Evolutionary conservation across 2,888 invertebrate species (phyloP).

Genomic region (Microplitis deprimator): DNA sequence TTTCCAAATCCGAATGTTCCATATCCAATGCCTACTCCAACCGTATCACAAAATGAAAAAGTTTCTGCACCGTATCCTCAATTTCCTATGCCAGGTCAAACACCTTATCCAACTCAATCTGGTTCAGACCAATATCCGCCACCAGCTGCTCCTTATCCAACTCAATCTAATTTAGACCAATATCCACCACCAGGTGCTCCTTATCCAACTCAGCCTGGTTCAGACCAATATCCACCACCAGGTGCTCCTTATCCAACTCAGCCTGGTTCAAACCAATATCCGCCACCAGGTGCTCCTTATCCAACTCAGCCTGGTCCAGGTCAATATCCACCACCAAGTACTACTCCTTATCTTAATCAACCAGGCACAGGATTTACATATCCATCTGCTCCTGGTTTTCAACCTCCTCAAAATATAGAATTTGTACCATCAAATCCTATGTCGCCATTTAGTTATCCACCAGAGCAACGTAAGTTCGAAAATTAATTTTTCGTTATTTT

Average conservation of each 20-base stretch:
- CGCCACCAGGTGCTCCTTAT: slow-evolving; percentile 21
- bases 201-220: slow-evolving; percentile 23
- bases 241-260: slow-evolving; percentile 31
- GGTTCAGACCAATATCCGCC: background rate
- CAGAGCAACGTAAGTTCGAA: slow-evolving; percentile 7
- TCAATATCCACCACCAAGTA: slow-evolving; percentile 15
- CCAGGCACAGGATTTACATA: background rate
- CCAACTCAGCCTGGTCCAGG: slow-evolving; percentile 20
- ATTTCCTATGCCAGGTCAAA: slow-evolving; percentile 4
- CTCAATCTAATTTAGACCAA: too few species aligned
- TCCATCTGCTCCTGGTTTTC: slow-evolving; percentile 23
- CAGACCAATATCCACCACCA: background rate
- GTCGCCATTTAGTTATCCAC: background rate
- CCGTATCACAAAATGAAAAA: background rate
- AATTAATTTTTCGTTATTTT: background rate
- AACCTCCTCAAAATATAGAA: slow-evolving; percentile 11
- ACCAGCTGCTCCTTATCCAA: slow-evolving; percentile 25
- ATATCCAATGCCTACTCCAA: slow-evolving; percentile 16
- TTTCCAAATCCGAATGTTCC: background rate
- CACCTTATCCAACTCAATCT: background rate
- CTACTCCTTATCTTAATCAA: background rate
- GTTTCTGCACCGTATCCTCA: background rate
- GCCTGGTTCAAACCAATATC: background rate
- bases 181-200: background rate
- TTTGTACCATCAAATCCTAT: background rate